These are phyloP conservation scores for Gortyna flavago DNA, from an alignment of 2,888 invertebrate species.

Conservation along the genomic window DNA sequence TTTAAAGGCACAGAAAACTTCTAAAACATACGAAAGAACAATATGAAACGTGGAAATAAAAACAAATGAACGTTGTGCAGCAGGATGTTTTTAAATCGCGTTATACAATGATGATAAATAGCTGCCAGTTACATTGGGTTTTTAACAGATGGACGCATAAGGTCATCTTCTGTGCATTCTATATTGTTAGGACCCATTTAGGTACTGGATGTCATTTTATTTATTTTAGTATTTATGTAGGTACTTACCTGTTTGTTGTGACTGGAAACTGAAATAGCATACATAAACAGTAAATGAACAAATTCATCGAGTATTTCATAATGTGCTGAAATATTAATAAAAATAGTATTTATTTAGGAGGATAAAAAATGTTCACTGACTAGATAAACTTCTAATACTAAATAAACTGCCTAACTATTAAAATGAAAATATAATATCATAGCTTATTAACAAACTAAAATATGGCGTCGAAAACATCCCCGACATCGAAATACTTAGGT, in stretches of 20 bases:
- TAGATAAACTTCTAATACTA: no score
- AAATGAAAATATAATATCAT: no score
- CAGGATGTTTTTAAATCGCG: conserved; percentile 34
- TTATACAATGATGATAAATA: neutral
- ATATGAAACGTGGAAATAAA: conserved; percentile 23
- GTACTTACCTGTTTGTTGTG: neutral
- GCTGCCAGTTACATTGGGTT: neutral
- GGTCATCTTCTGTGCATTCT: conserved; percentile 20
- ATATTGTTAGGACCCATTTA: neutral
- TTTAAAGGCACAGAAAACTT: neutral
- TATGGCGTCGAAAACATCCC: no score
- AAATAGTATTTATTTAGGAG: no score
- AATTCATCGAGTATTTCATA: neutral
- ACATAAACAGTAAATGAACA: neutral
- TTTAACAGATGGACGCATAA: conserved; percentile 25
- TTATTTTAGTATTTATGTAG: conserved; percentile 25
- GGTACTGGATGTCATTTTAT: neutral
- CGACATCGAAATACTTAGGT: no score
- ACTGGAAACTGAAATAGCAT: neutral
- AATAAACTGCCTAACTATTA: no score
- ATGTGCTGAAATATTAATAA: neutral
- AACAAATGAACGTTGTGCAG: conserved; percentile 12
- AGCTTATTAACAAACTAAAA: no score
- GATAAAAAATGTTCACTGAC: no score
- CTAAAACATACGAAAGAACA: conserved; percentile 29